Percentiles rank a stretch among this genome's conserved stretches.
Conservation (phyloP, 1,140 invertebrate genomes). For the Leucophenga varia region DNA sequence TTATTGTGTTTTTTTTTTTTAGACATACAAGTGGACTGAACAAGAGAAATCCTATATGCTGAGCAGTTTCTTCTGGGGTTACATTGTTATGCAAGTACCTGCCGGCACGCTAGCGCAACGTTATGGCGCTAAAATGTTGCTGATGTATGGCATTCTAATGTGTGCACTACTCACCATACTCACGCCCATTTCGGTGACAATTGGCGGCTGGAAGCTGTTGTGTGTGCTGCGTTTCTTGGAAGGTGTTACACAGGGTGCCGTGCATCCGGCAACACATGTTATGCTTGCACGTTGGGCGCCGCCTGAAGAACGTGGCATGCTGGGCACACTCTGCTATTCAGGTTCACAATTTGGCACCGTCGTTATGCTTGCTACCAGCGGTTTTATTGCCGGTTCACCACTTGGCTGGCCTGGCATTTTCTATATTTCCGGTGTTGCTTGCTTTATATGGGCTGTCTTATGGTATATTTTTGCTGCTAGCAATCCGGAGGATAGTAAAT, state of each 20-base stretch:
- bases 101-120: constrained; percentile 45
- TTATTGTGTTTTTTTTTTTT: constrained; percentile 36
- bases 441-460: constrained; percentile 63
- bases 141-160: constrained; percentile 28
- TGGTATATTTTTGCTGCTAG: constrained; percentile 69
- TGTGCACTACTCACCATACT: constrained; percentile 58
- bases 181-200: constrained; percentile 45
- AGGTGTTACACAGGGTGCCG: constrained; percentile 77
- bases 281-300: constrained; percentile 79
- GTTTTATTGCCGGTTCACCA: constrained; percentile 64
- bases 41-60: constrained; percentile 44
- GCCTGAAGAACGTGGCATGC: constrained; percentile 61
- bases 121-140: constrained; percentile 62
- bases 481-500: constrained; percentile 61
- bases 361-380: constrained; percentile 64
- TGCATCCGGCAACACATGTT: constrained; percentile 79
- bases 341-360: constrained; percentile 76
- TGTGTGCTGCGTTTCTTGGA: constrained; percentile 66
- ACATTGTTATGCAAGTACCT: constrained; percentile 44
- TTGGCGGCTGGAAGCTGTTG: constrained; percentile 63
- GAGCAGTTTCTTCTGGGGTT: constrained; percentile 66
- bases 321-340: constrained; percentile 64
- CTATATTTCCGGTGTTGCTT: constrained; percentile 70
- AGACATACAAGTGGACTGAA: constrained; percentile 21
- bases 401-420: constrained; percentile 79